phyloP scores from a whole-genome alignment of 2,888 invertebrate species.

The Pharmacophagus antenor region DNA sequence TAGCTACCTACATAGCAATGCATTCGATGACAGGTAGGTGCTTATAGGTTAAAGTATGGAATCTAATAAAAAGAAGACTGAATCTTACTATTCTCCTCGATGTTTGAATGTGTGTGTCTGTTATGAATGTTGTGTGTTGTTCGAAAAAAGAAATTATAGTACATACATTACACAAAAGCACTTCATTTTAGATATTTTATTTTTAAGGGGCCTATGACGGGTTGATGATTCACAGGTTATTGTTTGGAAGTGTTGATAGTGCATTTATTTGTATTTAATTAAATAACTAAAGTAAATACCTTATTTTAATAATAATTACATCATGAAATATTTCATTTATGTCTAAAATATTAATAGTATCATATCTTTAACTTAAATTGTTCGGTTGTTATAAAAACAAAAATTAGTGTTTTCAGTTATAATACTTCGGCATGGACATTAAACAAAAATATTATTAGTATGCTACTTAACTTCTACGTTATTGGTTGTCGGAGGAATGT shows the following conservation, averaged over 20 bases:
- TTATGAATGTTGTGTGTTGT: slow-evolving; percentile 36
- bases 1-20: slow-evolving; percentile 37
- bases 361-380: neutral
- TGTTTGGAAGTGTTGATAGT: neutral
- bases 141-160: slow-evolving; percentile 19
- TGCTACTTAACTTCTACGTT: slow-evolving; percentile 37
- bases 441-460: slow-evolving; percentile 28
- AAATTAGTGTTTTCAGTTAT: slow-evolving; percentile 20
- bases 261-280: neutral
- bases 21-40: slow-evolving; percentile 43
- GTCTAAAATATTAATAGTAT: slow-evolving; percentile 2
- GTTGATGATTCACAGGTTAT: slow-evolving; percentile 37
- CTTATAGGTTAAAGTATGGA: slow-evolving; percentile 54
- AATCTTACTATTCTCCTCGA: slow-evolving; percentile 41
- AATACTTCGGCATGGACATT: neutral
- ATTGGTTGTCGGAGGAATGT: slow-evolving; percentile 44
- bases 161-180: slow-evolving; percentile 7
- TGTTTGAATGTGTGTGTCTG: slow-evolving; percentile 46
- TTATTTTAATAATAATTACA: neutral
- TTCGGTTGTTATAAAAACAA: slow-evolving; percentile 18
- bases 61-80: slow-evolving; percentile 65
- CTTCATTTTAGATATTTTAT: slow-evolving; percentile 15
- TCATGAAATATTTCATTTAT: neutral
- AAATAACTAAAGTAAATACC: neutral
- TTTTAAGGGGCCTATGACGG: slow-evolving; percentile 48